These are phyloP conservation scores for Anhinga rufa DNA, from an alignment of 2,113 vertebrate species.

Conservation along the genomic window DNA sequence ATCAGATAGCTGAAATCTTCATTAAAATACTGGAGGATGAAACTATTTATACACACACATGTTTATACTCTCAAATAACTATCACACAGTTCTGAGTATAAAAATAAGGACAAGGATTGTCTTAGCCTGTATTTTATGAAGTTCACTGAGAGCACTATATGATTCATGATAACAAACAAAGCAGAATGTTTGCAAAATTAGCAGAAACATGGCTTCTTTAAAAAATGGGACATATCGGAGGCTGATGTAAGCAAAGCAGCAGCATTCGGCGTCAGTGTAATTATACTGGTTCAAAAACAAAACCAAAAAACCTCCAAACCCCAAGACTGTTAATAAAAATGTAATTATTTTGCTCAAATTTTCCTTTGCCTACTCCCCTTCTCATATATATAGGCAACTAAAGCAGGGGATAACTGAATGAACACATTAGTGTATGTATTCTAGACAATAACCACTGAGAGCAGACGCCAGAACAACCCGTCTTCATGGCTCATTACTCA, in stretches of 20 bases:
- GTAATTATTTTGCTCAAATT: slow-evolving; percentile 29
- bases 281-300: neutral
- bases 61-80: neutral
- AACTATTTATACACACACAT: neutral
- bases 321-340: neutral
- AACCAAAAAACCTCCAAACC: neutral
- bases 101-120: neutral
- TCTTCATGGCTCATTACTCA: slow-evolving; percentile 3
- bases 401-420: neutral
- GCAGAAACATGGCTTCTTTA: neutral
- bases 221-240: neutral
- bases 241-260: neutral
- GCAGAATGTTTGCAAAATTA: neutral
- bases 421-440: neutral
- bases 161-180: neutral
- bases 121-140: neutral
- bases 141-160: neutral
- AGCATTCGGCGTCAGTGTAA: fast-evolving
- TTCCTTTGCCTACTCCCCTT: neutral
- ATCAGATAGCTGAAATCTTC: neutral
- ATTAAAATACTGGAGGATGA: neutral
- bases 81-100: neutral
- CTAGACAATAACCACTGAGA: slow-evolving; percentile 22
- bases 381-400: neutral
- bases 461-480: neutral